These are phyloP conservation scores for Arothron firmamentum DNA, from an alignment of 2,113 vertebrate genomes.

Conservation along the genomic window DNA sequence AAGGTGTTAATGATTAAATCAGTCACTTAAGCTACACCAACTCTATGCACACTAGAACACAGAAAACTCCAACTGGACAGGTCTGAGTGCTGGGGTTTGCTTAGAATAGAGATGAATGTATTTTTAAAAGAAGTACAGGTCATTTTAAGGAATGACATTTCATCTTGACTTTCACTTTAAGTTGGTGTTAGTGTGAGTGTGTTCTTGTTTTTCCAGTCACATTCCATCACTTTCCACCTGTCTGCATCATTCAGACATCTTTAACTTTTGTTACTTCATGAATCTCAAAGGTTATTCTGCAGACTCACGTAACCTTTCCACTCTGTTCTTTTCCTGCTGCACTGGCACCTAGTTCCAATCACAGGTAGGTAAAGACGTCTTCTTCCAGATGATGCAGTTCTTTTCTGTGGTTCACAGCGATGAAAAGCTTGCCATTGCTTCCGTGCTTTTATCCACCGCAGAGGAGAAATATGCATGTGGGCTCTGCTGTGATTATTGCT, in stretches of 20 bases:
- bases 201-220: too few relatives aligned
- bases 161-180: not conserved
- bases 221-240: too few relatives aligned
- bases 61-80: constrained; percentile 5
- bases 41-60: constrained; percentile 2
- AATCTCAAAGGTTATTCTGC: not conserved
- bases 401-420: too few relatives aligned
- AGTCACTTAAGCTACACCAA: constrained; percentile 20
- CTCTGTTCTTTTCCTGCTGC: constrained; percentile 78
- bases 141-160: too few relatives aligned
- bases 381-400: too few relatives aligned
- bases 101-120: not conserved
- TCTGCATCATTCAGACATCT: too few relatives aligned
- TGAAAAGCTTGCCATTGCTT: too few relatives aligned
- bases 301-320: constrained; percentile 30
- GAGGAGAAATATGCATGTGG: too few relatives aligned
- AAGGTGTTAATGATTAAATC: constrained; percentile 36
- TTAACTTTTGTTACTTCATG: not conserved
- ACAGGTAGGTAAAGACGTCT: constrained; percentile 82
- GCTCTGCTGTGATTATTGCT: too few relatives aligned
- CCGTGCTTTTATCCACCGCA: too few relatives aligned
- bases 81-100: not conserved
- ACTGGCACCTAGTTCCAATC: constrained; percentile 88
- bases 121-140: too few relatives aligned
- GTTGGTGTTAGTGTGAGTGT: not conserved